phyloP scores from a whole-genome alignment of 2,888 invertebrate species.

The Trichopria drosophilae region DNA sequence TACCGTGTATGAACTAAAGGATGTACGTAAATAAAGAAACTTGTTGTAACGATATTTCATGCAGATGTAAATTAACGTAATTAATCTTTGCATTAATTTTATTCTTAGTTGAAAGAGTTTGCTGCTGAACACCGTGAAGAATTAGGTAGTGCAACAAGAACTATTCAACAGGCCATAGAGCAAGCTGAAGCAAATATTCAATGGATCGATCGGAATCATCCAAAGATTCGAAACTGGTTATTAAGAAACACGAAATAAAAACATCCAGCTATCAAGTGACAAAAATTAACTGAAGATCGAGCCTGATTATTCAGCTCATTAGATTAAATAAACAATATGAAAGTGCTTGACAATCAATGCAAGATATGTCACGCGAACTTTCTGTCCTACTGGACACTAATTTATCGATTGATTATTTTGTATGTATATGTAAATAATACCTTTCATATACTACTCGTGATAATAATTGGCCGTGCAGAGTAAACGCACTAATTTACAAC shows the following conservation, averaged over 20 bases:
- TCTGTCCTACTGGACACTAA: too few relatives aligned
- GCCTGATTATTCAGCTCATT: not conserved
- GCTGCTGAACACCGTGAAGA: conserved; percentile 67
- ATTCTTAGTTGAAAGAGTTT: conserved; percentile 68
- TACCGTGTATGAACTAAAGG: conserved; percentile 73
- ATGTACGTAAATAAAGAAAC: conserved; percentile 62
- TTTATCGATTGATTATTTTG: too few relatives aligned
- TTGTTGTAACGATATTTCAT: conserved; percentile 5
- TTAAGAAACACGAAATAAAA: conserved; percentile 43
- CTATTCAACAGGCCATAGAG: conserved; percentile 80
- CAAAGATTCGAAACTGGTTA: conserved; percentile 77
- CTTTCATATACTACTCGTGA: too few relatives aligned
- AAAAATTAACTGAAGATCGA: not conserved
- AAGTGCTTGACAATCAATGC: too few relatives aligned
- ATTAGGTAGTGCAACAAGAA: conserved; percentile 68
- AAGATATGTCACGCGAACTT: too few relatives aligned
- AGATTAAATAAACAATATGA: too few relatives aligned
- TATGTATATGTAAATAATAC: too few relatives aligned
- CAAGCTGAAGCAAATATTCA: conserved; percentile 78
- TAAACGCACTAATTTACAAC: too few relatives aligned
- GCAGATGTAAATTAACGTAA: conserved; percentile 4
- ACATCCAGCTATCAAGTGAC: not conserved
- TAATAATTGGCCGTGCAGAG: too few relatives aligned
- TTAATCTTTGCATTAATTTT: not conserved
- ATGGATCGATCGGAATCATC: conserved; percentile 80